Evolutionary conservation across 1,140 invertebrate genomes (phyloP), one percentile per base, ranked within the genome.

Genomic region (Drosophila micromelanica): DNA sequence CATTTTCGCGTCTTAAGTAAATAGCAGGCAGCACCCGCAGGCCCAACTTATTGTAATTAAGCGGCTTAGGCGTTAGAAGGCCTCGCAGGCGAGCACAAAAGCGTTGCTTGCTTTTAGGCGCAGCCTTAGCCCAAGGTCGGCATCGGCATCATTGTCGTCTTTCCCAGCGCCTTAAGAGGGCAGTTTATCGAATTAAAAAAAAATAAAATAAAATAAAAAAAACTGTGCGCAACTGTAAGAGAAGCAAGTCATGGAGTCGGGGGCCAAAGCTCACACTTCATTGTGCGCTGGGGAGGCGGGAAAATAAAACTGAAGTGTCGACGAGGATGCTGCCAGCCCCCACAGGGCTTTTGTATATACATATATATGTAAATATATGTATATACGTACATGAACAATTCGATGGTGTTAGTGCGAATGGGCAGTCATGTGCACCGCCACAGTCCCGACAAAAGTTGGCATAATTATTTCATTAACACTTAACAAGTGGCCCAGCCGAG

Each of bases 391-490:
- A 13, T 43, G 62, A 15, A 20, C 32, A 6, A 62, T 35, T 69
- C 30, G 67, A 46, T 65, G 42, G 32, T 63, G 42, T 20, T 63
- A 42, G 48, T 64, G 67, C 40, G 62, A 56, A 46, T 56, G 62
- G 52, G 62, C 62, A 43, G 62, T 56, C 62, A 65, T 65, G 51
- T 65, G 62, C 64, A 67, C 64, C 32, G 35, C 64, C 64, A 32
- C 64, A 32, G 64, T 17, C 30, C 55, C 38, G 23, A 48, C 49
- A 74, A 89, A 89, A 90, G 85, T 89, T 89, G 80, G 84, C 84
- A 89, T 89, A 89, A 89, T 89, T 89, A 89, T 89, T 89, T 89
- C 84, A 89, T 89, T 89, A 89, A 89, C 84, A 89, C 84, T 89
- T 89, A 89, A 89, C 84, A 89, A 89, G 84, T 90, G 84, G 76